These are phyloP conservation scores for Garrulus glandarius DNA, from an alignment of 2,797 vertebrate genomes.

Conservation along the genomic window DNA sequence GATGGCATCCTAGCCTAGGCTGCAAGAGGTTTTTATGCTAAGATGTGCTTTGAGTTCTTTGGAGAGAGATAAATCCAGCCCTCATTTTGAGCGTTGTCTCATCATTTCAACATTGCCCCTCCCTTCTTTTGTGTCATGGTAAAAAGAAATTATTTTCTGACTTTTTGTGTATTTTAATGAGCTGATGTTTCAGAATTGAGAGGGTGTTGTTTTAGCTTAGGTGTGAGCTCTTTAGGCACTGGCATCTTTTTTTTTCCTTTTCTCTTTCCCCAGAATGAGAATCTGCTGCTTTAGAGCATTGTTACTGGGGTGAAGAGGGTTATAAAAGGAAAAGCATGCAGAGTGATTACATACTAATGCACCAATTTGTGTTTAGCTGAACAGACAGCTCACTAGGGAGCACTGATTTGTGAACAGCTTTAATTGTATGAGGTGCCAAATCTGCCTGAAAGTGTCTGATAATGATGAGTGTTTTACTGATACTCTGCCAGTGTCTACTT, in stretches of 20 bases:
- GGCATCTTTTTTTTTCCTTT: background rate
- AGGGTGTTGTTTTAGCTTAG: background rate
- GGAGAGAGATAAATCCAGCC: background rate
- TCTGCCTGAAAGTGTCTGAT: slow-evolving; percentile 4
- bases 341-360: background rate
- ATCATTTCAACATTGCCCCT: background rate
- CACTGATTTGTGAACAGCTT: slow-evolving; percentile 25
- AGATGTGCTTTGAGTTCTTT: background rate
- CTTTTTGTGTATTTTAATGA: background rate
- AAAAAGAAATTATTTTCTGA: background rate
- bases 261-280: background rate
- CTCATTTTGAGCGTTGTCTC: background rate
- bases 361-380: slow-evolving; percentile 6
- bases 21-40: background rate
- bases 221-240: background rate
- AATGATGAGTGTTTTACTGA: background rate
- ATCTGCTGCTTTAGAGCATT: slow-evolving; percentile 5
- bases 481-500: background rate
- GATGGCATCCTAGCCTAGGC: background rate
- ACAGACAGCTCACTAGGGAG: slow-evolving; percentile 8
- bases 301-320: background rate
- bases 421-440: slow-evolving; percentile 3
- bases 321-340: slow-evolving; percentile 9
- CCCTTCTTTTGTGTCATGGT: background rate
- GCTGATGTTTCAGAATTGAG: background rate